Percentiles rank a stretch among this genome's conserved stretches.
phyloP scores from a whole-genome alignment of 1,140 invertebrate species.

The Meloidogyne chitwoodi region DNA sequence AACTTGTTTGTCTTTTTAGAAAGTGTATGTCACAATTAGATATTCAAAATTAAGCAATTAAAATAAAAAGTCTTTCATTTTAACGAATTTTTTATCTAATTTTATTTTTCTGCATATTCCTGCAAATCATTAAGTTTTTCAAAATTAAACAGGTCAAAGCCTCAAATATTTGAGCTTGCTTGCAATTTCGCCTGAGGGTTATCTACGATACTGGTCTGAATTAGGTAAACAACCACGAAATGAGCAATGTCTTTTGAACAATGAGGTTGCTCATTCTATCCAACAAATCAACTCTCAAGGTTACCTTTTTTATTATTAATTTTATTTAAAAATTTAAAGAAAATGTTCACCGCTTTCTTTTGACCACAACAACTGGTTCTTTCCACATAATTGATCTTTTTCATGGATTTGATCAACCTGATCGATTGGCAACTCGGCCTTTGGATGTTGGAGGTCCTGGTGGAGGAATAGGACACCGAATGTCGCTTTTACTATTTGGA shows the following conservation, averaged over 20 bases:
- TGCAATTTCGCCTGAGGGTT: constrained; percentile 25
- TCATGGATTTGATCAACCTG: constrained; percentile 20
- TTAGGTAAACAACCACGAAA: constrained; percentile 29
- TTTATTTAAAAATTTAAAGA: constrained; percentile 9
- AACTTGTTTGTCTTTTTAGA: constrained; percentile 23
- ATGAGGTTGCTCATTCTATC: constrained; percentile 34
- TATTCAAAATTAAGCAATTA: no score
- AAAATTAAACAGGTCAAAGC: not conserved
- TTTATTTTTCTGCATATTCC: no score
- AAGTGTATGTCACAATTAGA: constrained; percentile 8
- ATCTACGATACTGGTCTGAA: constrained; percentile 31
- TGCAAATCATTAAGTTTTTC: no score
- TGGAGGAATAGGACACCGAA: constrained; percentile 23
- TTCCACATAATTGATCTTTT: constrained; percentile 34
- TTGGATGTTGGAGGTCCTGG: constrained; percentile 17
- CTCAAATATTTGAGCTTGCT: constrained; percentile 16
- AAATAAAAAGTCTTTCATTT: no score
- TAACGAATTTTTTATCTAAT: no score
- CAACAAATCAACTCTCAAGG: constrained; percentile 25
- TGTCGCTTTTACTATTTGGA: constrained; percentile 27
- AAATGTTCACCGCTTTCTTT: constrained; percentile 33
- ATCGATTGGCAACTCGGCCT: constrained; percentile 27
- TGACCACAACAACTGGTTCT: constrained; percentile 32
- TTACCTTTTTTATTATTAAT: constrained; percentile 17
- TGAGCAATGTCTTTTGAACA: constrained; percentile 28